A percentile compares a stretch with the other conserved stretches of the same genome.
These are phyloP conservation scores for Muricea muricata DNA, from an alignment of 92 coral and sea anemone species.

Conservation along the genomic window DNA sequence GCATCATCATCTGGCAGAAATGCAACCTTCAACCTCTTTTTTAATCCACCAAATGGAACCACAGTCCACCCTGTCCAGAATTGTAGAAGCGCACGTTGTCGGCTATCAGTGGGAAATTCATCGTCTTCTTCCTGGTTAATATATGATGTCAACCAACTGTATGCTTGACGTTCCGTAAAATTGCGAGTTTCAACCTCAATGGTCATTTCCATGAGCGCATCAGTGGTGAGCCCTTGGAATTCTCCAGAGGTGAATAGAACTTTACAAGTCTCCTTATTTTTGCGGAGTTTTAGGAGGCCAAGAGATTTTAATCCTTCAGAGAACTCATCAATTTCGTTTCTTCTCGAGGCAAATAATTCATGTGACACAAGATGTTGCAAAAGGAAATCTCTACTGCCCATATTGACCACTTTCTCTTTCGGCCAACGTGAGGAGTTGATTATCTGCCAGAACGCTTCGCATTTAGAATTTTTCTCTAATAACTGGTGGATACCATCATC, in stretches of 20 bases:
- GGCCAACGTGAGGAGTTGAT: slow-evolving; percentile 53
- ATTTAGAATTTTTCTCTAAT: slow-evolving; percentile 30
- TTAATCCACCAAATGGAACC: background rate
- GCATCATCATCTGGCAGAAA: background rate
- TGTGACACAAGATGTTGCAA: slow-evolving; percentile 26
- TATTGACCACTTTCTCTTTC: slow-evolving; percentile 25
- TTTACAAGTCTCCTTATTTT: slow-evolving; percentile 13
- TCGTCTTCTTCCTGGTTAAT: background rate
- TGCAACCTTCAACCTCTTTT: background rate
- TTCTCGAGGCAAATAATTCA: slow-evolving; percentile 55
- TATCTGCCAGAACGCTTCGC: slow-evolving; percentile 55
- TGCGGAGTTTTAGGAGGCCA: slow-evolving; percentile 26
- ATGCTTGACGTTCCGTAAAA: background rate
- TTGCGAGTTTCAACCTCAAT: slow-evolving; percentile 12
- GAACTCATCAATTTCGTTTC: slow-evolving; percentile 20
- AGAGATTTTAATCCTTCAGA: slow-evolving; percentile 32
- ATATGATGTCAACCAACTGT: background rate
- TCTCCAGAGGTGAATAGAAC: background rate
- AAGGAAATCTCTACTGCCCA: slow-evolving; percentile 8
- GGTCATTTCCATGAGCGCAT: slow-evolving; percentile 11
- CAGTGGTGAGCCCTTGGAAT: background rate
- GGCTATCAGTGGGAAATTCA: slow-evolving; percentile 42
- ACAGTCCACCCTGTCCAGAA: slow-evolving; percentile 33
- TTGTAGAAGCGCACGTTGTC: slow-evolving; percentile 52
- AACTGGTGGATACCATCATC: slow-evolving; percentile 18